Evolutionary conservation across 2,888 invertebrate genomes (phyloP).

Genomic region (Malthinus flaveolus): DNA sequence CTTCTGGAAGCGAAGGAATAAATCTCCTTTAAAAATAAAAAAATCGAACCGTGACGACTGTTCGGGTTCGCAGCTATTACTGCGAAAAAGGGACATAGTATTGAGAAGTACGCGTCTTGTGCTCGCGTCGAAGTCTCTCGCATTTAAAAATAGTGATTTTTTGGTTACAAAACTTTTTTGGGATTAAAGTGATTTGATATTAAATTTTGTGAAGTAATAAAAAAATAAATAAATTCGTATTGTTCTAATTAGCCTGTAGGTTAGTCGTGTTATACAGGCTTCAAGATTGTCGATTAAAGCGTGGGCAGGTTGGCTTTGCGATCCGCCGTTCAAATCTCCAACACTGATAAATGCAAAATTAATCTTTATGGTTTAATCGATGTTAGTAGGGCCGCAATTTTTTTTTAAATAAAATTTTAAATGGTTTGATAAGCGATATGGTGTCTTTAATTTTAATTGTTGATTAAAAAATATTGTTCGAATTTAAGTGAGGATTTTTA

Average conservation of each 20-base stretch:
- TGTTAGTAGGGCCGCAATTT: constrained; percentile 23
- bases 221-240: neutral
- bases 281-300: constrained; percentile 7
- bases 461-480: neutral
- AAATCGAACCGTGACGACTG: constrained; percentile 11
- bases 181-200: neutral
- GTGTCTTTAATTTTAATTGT: constrained; percentile 22
- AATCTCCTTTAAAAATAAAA: constrained; percentile 1
- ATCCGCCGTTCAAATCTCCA: constrained; percentile 31
- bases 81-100: neutral
- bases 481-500: constrained; percentile 2
- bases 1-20: constrained; percentile 9
- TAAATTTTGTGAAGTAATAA: neutral
- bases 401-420: neutral
- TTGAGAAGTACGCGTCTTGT: constrained; percentile 1
- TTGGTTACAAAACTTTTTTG: neutral
- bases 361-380: constrained; percentile 33
- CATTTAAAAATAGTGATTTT: neutral
- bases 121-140: constrained; percentile 14
- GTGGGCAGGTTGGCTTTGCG: constrained; percentile 24
- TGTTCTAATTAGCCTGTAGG: constrained; percentile 12
- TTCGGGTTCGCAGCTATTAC: constrained; percentile 26
- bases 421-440: constrained; percentile 23
- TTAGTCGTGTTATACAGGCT: constrained; percentile 9
- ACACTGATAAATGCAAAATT: constrained; percentile 22